Base-by-base conservation (phyloP, 2,113 vertebrate genomes). In the Zapus hudsonius region DNA sequence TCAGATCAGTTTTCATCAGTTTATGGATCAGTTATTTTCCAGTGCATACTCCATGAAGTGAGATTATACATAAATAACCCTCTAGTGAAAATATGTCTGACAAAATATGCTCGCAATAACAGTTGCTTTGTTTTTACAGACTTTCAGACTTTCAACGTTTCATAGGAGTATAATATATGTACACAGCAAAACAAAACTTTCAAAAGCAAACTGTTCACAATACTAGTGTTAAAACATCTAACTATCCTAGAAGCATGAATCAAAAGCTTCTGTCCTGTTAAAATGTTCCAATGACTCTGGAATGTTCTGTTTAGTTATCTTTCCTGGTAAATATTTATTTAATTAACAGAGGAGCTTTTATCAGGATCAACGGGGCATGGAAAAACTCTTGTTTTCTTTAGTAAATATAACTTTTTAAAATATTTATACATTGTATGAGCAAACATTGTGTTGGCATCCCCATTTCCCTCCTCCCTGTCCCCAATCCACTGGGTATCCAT, bases 321-420 rank as follows among this genome's bases (percentile, higher is more conserved):
- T 95, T 97, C 57, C 89, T 95, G 96, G 96, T 97, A 98, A 98
- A 98, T 98, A 98, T 98, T 98, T 98, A 97, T 97, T 98, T 94
- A 95, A 98, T 96, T 97, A 97, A 97, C 96, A 93, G 63, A 93
- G 83, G 89, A 78, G 83, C 40, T 86, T 88, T 98, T 98, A 98
- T 98, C 97, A 97, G 80, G 78, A 82, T 97, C 96, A 97, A 74
- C 95, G 97, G 94, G 84, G 84, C 90, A 95, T 91, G 94, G 80
- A 83, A 95, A 98, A 98, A 98, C 97, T 98, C 97, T 94, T 90
- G 3, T 72, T 98, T 97, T 70, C 73, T 96, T 92, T 78, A 52
- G 12, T 52, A 52, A 47, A n/a, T n/a, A n/a, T n/a, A n/a, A n/a
- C n/a, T n/a, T n/a, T n/a, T n/a, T n/a, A n/a, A n/a, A n/a, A n/a